These are phyloP conservation scores for Linepithema humile DNA, from an alignment of 1,140 invertebrate genomes.

Conservation along the genomic window DNA sequence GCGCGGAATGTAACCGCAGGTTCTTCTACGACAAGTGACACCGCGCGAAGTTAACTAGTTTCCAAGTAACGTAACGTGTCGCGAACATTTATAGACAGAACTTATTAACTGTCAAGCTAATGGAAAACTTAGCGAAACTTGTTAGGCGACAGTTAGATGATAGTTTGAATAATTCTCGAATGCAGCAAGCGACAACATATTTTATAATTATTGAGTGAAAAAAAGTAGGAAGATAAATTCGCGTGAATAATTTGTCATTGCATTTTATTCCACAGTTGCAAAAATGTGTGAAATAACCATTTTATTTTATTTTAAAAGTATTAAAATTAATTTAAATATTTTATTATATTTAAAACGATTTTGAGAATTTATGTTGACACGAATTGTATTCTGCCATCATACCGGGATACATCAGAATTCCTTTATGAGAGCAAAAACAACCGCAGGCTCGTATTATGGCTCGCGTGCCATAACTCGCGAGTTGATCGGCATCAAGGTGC, in stretches of 20 bases:
- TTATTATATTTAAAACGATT: not conserved
- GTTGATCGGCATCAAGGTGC: slow-evolving; percentile 47
- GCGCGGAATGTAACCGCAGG: slow-evolving; percentile 57
- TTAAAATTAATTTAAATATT: not conserved
- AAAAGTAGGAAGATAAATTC: not conserved
- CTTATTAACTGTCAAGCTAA: slow-evolving; percentile 21
- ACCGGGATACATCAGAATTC: slow-evolving; percentile 12
- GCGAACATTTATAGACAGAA: slow-evolving; percentile 2
- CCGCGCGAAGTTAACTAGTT: slow-evolving; percentile 47
- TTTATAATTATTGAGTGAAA: not conserved
- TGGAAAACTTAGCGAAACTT: not conserved
- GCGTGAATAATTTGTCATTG: not conserved
- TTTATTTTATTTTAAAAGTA: not conserved
- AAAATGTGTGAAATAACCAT: not conserved
- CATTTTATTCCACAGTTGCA: not conserved
- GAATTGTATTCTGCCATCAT: not conserved
- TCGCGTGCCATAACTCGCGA: slow-evolving; percentile 54
- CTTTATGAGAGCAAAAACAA: slow-evolving; percentile 13
- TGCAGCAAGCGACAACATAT: too few relatives aligned
- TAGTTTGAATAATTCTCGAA: not conserved
- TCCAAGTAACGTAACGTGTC: slow-evolving; percentile 14
- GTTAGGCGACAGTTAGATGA: not conserved
- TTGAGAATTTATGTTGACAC: not conserved
- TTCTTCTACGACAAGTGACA: slow-evolving; percentile 63
- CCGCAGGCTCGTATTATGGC: not conserved